Evolutionary conservation across 2,888 invertebrate genomes (phyloP).

Genomic region (Hanleya hanleyi): DNA sequence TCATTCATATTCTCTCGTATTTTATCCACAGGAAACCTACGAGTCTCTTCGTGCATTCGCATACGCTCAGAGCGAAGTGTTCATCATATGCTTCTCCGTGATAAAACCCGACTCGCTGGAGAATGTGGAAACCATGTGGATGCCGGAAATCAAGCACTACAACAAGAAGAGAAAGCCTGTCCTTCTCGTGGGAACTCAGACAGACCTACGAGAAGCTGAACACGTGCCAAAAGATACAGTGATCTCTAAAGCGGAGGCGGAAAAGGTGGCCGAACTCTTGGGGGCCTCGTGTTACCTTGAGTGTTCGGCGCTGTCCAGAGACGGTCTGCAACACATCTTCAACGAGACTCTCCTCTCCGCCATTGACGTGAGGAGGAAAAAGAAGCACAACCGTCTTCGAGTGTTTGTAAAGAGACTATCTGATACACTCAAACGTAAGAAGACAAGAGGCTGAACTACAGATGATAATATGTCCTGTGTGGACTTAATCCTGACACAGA

Average conservation of each 20-base stretch:
- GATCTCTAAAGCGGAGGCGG: not conserved
- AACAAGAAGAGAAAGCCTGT: constrained; percentile 8
- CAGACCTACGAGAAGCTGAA: constrained; percentile 1
- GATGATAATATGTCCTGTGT: too few relatives aligned
- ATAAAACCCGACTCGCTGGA: constrained; percentile 2
- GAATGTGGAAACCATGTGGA: constrained; percentile 1
- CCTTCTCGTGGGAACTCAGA: constrained; percentile 5
- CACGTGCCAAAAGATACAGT: not conserved
- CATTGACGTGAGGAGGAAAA: not conserved
- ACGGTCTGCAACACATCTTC: constrained; percentile 3
- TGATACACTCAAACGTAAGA: constrained; percentile 5
- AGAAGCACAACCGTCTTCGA: not conserved
- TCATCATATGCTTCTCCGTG: constrained; percentile 4
- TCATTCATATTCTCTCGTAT: too few relatives aligned
- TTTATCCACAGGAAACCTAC: constrained; percentile 5
- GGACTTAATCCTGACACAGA: too few relatives aligned
- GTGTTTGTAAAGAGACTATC: constrained; percentile 10
- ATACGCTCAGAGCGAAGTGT: constrained; percentile 8
- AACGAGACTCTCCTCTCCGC: not conserved
- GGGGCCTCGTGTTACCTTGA: constrained; percentile 1
- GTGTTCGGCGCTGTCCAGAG: constrained; percentile 1
- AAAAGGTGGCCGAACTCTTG: not conserved
- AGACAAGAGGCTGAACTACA: not conserved
- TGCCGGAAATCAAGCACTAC: constrained; percentile 7
- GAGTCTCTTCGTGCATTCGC: constrained; percentile 7